Conservation (phyloP, 2,113 vertebrate genomes). For the Sclerurus mexicanus region DNA sequence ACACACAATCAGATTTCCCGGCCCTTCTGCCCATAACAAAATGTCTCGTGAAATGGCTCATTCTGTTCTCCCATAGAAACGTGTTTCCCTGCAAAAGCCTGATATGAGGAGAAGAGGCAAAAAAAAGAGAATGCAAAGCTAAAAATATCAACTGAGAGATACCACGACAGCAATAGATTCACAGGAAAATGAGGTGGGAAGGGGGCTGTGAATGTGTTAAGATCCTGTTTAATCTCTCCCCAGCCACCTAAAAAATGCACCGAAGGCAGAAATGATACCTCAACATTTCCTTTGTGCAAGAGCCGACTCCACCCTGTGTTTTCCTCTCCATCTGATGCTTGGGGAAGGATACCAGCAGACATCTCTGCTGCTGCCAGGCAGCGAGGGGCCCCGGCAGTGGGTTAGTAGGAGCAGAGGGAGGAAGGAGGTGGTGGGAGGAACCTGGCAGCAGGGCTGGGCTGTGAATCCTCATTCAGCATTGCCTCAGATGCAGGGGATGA, state of each 20-base stretch:
- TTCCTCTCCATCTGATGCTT: constrained; percentile 46
- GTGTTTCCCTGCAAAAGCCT: constrained; percentile 15
- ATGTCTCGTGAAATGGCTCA: constrained; percentile 27
- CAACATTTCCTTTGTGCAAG: constrained; percentile 55
- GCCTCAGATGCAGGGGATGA: not conserved
- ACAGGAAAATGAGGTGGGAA: constrained; percentile 38
- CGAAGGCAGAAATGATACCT: not conserved
- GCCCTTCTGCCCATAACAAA: not conserved
- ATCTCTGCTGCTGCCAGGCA: not conserved
- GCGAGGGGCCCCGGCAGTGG: not conserved
- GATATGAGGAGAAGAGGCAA: not conserved
- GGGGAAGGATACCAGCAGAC: not conserved
- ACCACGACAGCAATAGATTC: constrained; percentile 26
- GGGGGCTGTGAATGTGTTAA: constrained; percentile 35
- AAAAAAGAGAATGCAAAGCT: constrained; percentile 5
- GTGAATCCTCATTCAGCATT: not conserved
- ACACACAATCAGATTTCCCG: constrained; percentile 10
- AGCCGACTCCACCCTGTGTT: constrained; percentile 60
- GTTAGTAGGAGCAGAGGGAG: constrained; percentile 23
- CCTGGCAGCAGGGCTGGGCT: not conserved
- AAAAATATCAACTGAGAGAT: constrained; percentile 55
- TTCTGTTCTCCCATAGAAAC: constrained; percentile 15
- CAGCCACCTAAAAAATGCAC: constrained; percentile 20
- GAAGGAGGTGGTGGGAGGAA: constrained; percentile 10
- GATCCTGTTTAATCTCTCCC: constrained; percentile 50